These are phyloP conservation scores for Zygothrica quintamaculata DNA, from an alignment of 2,888 invertebrate species.

Conservation along the genomic window DNA sequence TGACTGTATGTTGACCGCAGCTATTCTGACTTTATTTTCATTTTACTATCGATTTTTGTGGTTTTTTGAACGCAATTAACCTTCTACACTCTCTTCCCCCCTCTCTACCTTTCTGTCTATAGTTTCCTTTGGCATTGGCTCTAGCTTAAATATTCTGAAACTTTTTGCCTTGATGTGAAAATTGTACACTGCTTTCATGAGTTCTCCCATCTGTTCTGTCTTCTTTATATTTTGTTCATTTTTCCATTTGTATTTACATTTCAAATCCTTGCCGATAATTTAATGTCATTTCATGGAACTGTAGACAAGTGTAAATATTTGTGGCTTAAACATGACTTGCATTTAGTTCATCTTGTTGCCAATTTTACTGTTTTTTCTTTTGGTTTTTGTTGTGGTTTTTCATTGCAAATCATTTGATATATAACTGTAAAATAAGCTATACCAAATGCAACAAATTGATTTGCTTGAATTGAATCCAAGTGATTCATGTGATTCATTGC, in stretches of 20 bases:
- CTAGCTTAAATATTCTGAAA: slow-evolving; percentile 40
- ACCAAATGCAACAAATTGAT: slow-evolving; percentile 20
- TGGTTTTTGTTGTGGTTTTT: slow-evolving; percentile 31
- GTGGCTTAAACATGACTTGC: slow-evolving; percentile 30
- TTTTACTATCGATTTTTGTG: slow-evolving; percentile 69
- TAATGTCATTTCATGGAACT: slow-evolving; percentile 34
- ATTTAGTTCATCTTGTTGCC: slow-evolving; percentile 14
- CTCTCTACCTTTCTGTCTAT: too few relatives aligned
- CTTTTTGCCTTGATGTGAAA: slow-evolving; percentile 42
- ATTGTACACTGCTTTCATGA: slow-evolving; percentile 36
- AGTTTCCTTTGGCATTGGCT: slow-evolving; percentile 15
- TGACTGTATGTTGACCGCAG: slow-evolving; percentile 52
- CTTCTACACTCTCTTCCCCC: slow-evolving; percentile 33
- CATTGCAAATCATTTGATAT: background rate
- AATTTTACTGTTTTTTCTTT: too few relatives aligned
- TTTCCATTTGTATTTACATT: slow-evolving; percentile 57
- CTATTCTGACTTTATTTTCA: slow-evolving; percentile 57
- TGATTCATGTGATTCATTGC: slow-evolving; percentile 12
- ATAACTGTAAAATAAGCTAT: slow-evolving; percentile 8
- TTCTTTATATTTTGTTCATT: slow-evolving; percentile 28
- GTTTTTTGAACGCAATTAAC: slow-evolving; percentile 68
- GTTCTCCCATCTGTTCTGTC: slow-evolving; percentile 27
- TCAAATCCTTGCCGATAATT: slow-evolving; percentile 60
- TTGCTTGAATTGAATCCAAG: too few relatives aligned
- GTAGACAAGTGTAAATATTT: slow-evolving; percentile 39